Evolutionary conservation across 2,113 vertebrate genomes (phyloP).

Genomic region (Clinocottus analis): DNA sequence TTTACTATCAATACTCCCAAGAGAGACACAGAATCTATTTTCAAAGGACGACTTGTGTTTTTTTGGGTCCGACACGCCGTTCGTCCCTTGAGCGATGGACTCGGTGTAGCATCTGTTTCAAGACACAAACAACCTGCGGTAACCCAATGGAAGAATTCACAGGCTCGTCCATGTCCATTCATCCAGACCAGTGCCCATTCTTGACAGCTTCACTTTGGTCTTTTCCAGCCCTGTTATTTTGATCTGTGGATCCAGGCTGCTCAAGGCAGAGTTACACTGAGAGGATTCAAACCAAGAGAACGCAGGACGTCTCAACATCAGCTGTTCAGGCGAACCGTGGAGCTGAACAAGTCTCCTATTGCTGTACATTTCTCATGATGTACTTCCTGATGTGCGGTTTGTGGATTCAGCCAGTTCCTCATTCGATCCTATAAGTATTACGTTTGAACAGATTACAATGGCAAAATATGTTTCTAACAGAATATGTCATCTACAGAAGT

Average conservation of each 20-base stretch:
- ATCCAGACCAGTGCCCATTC: constrained; percentile 67
- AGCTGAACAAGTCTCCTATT: constrained; percentile 45
- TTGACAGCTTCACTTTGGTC: constrained; percentile 68
- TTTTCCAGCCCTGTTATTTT: constrained; percentile 66
- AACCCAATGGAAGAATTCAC: constrained; percentile 58
- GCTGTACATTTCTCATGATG: constrained; percentile 17
- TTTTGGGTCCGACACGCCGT: neutral
- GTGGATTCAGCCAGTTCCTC: neutral
- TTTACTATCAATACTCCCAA: constrained; percentile 7
- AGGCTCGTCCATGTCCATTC: constrained; percentile 50
- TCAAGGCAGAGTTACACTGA: constrained; percentile 30
- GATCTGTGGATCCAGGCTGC: constrained; percentile 45
- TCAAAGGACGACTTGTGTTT: neutral
- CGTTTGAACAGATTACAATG: neutral
- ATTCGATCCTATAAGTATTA: too few relatives aligned
- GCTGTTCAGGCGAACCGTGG: constrained; percentile 24
- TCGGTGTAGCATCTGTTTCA: constrained; percentile 49
- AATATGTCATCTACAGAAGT: neutral
- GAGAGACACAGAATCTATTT: neutral
- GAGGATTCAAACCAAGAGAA: constrained; percentile 40
- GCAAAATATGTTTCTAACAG: neutral
- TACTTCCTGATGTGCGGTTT: neutral
- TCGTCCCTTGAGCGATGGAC: constrained; percentile 17
- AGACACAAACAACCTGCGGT: constrained; percentile 40
- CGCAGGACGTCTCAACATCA: constrained; percentile 21